phyloP scores from a whole-genome alignment of 2,888 invertebrate species.

The Melanostoma scalare region DNA sequence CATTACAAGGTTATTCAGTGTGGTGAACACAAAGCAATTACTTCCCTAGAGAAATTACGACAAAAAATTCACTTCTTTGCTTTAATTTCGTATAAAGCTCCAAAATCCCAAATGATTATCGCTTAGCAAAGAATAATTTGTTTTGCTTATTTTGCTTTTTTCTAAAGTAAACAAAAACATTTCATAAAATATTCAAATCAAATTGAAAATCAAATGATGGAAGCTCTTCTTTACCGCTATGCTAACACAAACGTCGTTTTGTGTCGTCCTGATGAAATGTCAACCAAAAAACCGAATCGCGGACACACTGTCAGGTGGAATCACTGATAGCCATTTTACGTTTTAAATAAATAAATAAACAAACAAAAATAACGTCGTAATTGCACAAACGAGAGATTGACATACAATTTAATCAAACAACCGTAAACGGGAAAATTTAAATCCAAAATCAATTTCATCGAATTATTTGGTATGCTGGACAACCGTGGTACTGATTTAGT shows the following conservation, averaged over 20 bases:
- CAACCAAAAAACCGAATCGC: background rate
- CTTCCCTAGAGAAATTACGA: background rate
- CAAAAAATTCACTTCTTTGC: background rate
- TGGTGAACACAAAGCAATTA: background rate
- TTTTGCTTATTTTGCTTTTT: background rate
- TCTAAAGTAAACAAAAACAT: background rate
- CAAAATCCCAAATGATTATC: background rate
- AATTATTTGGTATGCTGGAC: background rate
- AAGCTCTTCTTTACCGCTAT: background rate
- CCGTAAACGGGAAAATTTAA: background rate
- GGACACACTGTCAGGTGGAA: background rate
- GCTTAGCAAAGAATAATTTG: background rate
- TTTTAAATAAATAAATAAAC: background rate
- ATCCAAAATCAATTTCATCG: background rate
- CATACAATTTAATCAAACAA: background rate
- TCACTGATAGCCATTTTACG: background rate
- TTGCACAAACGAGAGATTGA: slow-evolving; percentile 3
- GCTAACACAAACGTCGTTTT: too few relatives aligned
- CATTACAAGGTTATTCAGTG: background rate
- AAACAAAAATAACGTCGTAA: background rate
- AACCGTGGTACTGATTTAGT: background rate
- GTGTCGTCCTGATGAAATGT: too few relatives aligned
- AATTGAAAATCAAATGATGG: background rate
- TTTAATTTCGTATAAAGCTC: background rate
- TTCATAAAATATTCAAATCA: slow-evolving; percentile 1